Evolutionary conservation across 2,888 invertebrate species (phyloP).

Genomic region (Drosophila recens): DNA sequence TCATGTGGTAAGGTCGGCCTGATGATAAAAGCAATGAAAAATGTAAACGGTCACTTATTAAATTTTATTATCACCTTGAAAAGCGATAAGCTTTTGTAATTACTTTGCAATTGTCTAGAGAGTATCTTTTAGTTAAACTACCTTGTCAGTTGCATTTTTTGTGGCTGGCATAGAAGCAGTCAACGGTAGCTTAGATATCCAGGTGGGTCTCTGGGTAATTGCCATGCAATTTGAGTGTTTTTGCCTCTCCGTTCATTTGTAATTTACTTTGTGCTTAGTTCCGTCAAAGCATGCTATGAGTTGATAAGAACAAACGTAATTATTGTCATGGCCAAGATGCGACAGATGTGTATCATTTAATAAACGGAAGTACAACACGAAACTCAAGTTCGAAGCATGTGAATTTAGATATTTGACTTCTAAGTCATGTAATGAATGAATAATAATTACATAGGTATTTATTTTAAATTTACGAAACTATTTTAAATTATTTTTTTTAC

Average conservation of each 20-base stretch:
- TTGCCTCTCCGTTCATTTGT: slow-evolving; percentile 27
- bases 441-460: not conserved
- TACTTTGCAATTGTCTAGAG: not conserved
- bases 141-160: slow-evolving; percentile 2
- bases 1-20: not conserved
- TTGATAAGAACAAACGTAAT: slow-evolving; percentile 36
- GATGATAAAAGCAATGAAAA: not conserved
- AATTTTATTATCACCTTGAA: not conserved
- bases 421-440: not conserved
- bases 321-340: slow-evolving; percentile 26
- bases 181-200: slow-evolving; percentile 19
- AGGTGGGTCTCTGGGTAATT: slow-evolving; percentile 61
- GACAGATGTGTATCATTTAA: slow-evolving; percentile 23
- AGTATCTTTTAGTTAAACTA: slow-evolving; percentile 13
- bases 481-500: not conserved
- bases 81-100: not conserved
- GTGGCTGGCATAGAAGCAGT: slow-evolving; percentile 23
- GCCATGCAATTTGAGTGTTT: slow-evolving; percentile 61
- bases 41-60: not conserved
- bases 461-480: not conserved
- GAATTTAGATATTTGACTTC: not conserved
- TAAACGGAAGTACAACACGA: slow-evolving; percentile 12
- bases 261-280: slow-evolving; percentile 45
- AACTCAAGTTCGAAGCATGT: slow-evolving; percentile 2
- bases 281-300: slow-evolving; percentile 37